Evolutionary conservation across 1,140 invertebrate species (phyloP), one percentile per base, ranked within the genome.

Genomic region (Magallana ariakensis): DNA sequence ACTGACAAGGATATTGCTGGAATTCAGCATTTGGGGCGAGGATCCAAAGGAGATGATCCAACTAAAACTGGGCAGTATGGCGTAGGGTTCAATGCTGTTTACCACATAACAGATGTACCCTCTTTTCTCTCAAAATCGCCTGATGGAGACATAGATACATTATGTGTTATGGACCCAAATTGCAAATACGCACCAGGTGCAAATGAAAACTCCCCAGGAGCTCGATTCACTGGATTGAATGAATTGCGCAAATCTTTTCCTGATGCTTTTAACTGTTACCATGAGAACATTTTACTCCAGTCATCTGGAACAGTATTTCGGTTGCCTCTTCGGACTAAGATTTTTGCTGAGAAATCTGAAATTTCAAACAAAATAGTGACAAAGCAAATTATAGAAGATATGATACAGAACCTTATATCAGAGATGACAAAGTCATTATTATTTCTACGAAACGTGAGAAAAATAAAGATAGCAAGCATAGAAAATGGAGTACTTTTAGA

Each of bases 61-160:
- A 75, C 89, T 1, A 92, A 93, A 88, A 93, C 91, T 4, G 93
- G 93, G 22, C 90, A 92, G 33, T 94, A 91, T 91, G 93, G 93
- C 15, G 90, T 94, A 60, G 93, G 93, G 1, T 94, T 94, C 85
- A 94, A 94, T 90, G 93, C 91, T 84, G 93, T 94, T 16, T 94
- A 93, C 83, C 93, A 94, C 89, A 86, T 94, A 22, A 94, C 93
- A 4, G 93, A 94, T 70, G 91, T 88, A 8, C 94, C 94, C 1
- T 93, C 93, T 5, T 94, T 94, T 84, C 84, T 93, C 33, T 93
- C 92, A 33, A 88, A 87, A 83, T 90, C 89, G 60, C 82, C 82
- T 19, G 85, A 89, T 19, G 88, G 88, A 87, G 86, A 89, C 56
- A 90, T 89, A n/a, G 91, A 93, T 84, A 90, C 89, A 11, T 60